A percentile compares a stretch with the other conserved stretches of the same genome.
Evolutionary conservation across 2,888 invertebrate genomes (phyloP).

Genomic region (Drosophila buzzatii): DNA sequence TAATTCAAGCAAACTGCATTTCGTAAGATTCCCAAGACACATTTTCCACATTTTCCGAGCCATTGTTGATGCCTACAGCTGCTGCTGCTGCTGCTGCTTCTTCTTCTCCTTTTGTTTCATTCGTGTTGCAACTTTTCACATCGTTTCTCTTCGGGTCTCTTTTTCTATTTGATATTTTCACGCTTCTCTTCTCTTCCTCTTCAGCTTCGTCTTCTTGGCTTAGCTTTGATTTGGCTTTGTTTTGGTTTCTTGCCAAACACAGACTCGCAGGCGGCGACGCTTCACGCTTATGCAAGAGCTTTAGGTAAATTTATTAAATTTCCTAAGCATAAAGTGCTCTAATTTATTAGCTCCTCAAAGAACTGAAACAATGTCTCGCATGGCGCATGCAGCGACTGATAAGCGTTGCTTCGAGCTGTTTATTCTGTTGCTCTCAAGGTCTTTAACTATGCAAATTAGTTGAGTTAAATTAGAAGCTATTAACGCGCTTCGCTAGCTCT

Average conservation of each 20-base stretch:
- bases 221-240: slow-evolving; percentile 53
- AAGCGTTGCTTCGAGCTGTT: not conserved
- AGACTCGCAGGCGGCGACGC: slow-evolving; percentile 62
- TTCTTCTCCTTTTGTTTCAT: slow-evolving; percentile 62
- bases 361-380: not conserved
- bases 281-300: slow-evolving; percentile 48
- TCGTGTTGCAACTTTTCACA: slow-evolving; percentile 76
- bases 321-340: slow-evolving; percentile 58
- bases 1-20: slow-evolving; percentile 74
- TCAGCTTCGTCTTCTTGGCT: slow-evolving; percentile 7
- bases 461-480: not conserved
- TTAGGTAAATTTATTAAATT: slow-evolving; percentile 67
- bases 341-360: slow-evolving; percentile 59
- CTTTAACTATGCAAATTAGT: slow-evolving; percentile 46
- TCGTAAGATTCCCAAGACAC: slow-evolving; percentile 18
- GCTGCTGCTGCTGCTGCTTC: slow-evolving; percentile 31
- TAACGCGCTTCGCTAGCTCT: slow-evolving; percentile 13
- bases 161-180: slow-evolving; percentile 18
- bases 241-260: slow-evolving; percentile 32
- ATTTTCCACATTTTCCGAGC: slow-evolving; percentile 78
- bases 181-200: slow-evolving; percentile 22
- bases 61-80: slow-evolving; percentile 60
- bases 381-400: slow-evolving; percentile 15
- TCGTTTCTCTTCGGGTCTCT: slow-evolving; percentile 60
- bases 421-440: slow-evolving; percentile 11